Conservation (phyloP, 1,140 invertebrate genomes). For the Tyrophagus putrescentiae region DNA sequence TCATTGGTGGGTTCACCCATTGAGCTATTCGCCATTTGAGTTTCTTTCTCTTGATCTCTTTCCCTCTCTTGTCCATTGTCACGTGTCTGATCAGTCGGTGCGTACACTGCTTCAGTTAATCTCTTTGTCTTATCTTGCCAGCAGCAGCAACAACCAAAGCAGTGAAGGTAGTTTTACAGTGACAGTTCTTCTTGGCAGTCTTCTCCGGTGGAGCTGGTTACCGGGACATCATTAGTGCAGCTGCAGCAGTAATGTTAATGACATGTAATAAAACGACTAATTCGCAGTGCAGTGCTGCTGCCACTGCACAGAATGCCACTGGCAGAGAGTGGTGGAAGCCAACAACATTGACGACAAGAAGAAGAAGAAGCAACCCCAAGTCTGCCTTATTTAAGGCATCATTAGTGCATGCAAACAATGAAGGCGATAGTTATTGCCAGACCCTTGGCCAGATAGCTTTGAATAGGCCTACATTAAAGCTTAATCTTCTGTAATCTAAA, state of each 20-base stretch:
- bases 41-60: too few species aligned
- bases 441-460: neutral
- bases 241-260: conserved; percentile 3
- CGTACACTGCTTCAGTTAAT: neutral
- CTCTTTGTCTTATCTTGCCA: conserved; percentile 13
- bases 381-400: conserved; percentile 4
- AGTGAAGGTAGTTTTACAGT: neutral
- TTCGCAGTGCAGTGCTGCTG: neutral
- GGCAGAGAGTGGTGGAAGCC: too few species aligned
- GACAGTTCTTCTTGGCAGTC: neutral
- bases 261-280: conserved; percentile 14
- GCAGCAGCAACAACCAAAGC: neutral
- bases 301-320: too few species aligned
- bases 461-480: neutral
- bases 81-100: neutral
- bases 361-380: too few species aligned
- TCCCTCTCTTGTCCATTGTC: too few species aligned
- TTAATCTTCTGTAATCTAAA: conserved; percentile 13
- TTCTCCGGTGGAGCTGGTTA: neutral
- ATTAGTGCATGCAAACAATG: conserved; percentile 7
- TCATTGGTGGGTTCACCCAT: conserved; percentile 1
- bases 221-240: conserved; percentile 1
- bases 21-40: neutral
- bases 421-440: neutral
- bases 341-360: too few species aligned